Percentiles rank a stretch among this genome's conserved stretches.
phyloP scores from a whole-genome alignment of 2,113 vertebrate genomes.

The Phalacrocorax pelagicus region DNA sequence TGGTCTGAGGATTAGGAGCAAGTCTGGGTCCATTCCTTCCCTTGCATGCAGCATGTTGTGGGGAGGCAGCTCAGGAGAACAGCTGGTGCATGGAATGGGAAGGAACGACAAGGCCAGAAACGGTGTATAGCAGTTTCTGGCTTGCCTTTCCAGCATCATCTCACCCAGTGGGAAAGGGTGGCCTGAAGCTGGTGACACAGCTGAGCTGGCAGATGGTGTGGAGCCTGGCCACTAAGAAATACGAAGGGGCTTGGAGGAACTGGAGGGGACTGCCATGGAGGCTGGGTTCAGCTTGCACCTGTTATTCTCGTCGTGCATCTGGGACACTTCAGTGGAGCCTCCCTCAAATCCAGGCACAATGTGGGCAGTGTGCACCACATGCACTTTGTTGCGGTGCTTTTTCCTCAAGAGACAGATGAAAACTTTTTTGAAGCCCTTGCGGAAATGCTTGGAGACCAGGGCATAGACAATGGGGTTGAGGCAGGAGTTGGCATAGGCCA shows the following conservation, averaged over 20 bases:
- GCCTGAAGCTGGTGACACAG: background rate
- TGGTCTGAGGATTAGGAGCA: background rate
- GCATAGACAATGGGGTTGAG: conserved; percentile 90
- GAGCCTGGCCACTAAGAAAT: background rate
- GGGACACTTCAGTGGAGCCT: conserved; percentile 80
- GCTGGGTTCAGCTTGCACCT: conserved; percentile 72
- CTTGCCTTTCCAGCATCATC: background rate
- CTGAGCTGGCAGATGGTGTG: background rate
- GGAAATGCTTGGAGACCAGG: conserved; percentile 87
- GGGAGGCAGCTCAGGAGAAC: background rate
- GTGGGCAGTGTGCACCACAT: conserved; percentile 77
- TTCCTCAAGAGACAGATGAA: conserved; percentile 87
- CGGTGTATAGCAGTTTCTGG: background rate
- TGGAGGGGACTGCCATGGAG: conserved; percentile 56
- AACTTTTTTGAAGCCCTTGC: conserved; percentile 88
- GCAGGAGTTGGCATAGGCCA: conserved; percentile 91
- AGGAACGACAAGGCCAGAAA: background rate
- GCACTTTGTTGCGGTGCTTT: conserved; percentile 82
- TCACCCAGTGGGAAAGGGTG: background rate
- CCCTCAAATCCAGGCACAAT: conserved; percentile 79
- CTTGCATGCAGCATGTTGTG: background rate
- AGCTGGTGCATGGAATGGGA: background rate
- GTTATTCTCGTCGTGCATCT: conserved; percentile 77
- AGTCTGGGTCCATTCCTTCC: background rate
- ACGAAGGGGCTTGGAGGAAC: conserved; percentile 50